phyloP scores from a whole-genome alignment of 2,113 vertebrate species.

The Hirundichthys speculiger region DNA sequence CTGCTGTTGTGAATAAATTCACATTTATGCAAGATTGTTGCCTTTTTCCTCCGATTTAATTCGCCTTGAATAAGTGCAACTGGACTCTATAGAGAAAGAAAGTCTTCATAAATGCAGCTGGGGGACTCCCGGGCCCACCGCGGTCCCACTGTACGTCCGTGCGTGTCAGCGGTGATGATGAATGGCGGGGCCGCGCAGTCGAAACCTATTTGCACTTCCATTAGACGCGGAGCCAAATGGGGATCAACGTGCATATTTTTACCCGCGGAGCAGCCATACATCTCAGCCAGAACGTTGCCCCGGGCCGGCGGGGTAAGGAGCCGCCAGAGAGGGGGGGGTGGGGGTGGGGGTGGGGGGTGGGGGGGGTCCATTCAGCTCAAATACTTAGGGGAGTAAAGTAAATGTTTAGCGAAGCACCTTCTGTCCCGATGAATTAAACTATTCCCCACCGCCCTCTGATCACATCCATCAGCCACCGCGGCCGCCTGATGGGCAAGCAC shows the following conservation, averaged over 20 bases:
- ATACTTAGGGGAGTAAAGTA: constrained; percentile 84
- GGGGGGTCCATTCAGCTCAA: constrained; percentile 74
- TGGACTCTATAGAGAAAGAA: no score
- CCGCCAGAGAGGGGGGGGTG: constrained; percentile 57
- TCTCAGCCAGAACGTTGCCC: constrained; percentile 87
- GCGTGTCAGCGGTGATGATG: constrained; percentile 83
- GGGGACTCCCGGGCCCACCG: not conserved
- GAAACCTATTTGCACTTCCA: constrained; percentile 93
- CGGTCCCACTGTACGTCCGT: constrained; percentile 61
- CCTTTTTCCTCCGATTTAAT: no score
- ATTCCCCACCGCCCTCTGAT: constrained; percentile 79
- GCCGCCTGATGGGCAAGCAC: constrained; percentile 75
- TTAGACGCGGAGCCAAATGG: constrained; percentile 89
- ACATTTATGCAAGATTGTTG: no score
- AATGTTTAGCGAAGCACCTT: constrained; percentile 82
- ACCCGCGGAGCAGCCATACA: constrained; percentile 86
- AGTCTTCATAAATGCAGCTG: no score
- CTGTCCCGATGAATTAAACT: constrained; percentile 81
- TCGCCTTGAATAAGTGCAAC: no score
- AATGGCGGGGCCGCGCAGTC: constrained; percentile 87
- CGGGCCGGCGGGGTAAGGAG: constrained; percentile 83
- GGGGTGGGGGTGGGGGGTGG: constrained; percentile 24
- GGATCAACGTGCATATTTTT: constrained; percentile 90
- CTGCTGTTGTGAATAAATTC: no score
- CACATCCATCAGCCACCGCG: constrained; percentile 79